Evolutionary conservation across 2,797 vertebrate genomes (phyloP).

Genomic region (Xenopus petersii): DNA sequence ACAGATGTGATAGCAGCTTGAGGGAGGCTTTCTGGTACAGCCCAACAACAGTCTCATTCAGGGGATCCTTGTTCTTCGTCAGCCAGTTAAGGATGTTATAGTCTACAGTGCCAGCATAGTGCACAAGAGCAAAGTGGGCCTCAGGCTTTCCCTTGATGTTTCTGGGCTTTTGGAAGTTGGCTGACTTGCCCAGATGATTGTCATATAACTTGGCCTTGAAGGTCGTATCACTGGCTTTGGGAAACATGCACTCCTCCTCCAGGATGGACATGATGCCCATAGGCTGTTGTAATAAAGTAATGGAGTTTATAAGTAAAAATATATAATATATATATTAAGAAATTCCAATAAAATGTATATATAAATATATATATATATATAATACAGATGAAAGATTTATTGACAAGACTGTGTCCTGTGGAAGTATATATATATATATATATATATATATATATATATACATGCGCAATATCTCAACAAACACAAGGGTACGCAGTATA

Average conservation of each 20-base stretch:
- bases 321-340: too few species aligned
- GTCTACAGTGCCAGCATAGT: slow-evolving; percentile 78
- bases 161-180: slow-evolving; percentile 79
- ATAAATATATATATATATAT: too few species aligned
- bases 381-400: too few species aligned
- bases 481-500: too few species aligned
- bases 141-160: slow-evolving; percentile 73
- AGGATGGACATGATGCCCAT: slow-evolving; percentile 72
- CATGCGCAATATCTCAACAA: too few species aligned
- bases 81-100: slow-evolving; percentile 80
- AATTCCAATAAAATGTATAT: too few species aligned
- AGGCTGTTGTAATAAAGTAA: slow-evolving; percentile 48
- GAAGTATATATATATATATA: too few species aligned
- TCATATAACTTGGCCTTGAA: slow-evolving; percentile 80
- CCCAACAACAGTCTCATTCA: slow-evolving; percentile 80
- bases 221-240: slow-evolving; percentile 72
- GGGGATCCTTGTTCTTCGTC: slow-evolving; percentile 79
- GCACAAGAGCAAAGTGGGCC: slow-evolving; percentile 72
- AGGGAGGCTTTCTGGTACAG: slow-evolving; percentile 77
- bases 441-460: too few species aligned
- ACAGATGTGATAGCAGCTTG: slow-evolving; percentile 71
- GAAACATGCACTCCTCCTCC: slow-evolving; percentile 81
- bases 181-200: slow-evolving; percentile 76
- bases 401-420: too few species aligned
- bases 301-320: too few species aligned